phyloP scores from a whole-genome alignment of 2,797 vertebrate species.

The Cyprinella venusta region DNA sequence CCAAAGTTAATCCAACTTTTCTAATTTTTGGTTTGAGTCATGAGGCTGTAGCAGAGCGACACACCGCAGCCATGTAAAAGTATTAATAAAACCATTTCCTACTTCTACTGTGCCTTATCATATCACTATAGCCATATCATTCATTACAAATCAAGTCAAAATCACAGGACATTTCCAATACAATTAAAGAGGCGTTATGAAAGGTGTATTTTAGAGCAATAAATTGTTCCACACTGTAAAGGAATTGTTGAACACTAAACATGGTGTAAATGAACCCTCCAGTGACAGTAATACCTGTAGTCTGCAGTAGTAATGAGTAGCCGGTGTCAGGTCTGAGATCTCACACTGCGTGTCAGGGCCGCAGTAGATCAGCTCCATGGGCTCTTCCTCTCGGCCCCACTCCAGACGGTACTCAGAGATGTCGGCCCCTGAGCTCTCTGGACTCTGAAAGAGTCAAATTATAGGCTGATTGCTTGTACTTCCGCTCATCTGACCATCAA shows the following conservation, averaged over 20 bases:
- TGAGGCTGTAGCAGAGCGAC: background rate
- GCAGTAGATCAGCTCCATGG: constrained; percentile 87
- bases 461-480: background rate
- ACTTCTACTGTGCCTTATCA: background rate
- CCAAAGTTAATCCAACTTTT: background rate
- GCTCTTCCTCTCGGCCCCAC: constrained; percentile 89
- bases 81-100: background rate
- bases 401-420: constrained; percentile 95
- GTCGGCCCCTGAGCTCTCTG: constrained; percentile 90
- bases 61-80: background rate
- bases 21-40: background rate
- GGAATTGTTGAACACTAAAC: background rate
- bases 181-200: background rate
- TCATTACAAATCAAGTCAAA: background rate
- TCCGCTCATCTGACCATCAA: background rate
- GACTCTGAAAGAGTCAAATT: constrained; percentile 78
- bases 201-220: background rate
- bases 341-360: constrained; percentile 89
- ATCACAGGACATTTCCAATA: background rate
- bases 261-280: background rate
- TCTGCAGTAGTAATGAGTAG: constrained; percentile 90
- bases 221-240: background rate
- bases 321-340: constrained; percentile 84
- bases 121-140: background rate
- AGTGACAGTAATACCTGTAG: constrained; percentile 83